Percentiles rank a stretch among this genome's conserved stretches.
Conservation (phyloP, 2,113 vertebrate species). For the Xiphophorus maculatus region DNA sequence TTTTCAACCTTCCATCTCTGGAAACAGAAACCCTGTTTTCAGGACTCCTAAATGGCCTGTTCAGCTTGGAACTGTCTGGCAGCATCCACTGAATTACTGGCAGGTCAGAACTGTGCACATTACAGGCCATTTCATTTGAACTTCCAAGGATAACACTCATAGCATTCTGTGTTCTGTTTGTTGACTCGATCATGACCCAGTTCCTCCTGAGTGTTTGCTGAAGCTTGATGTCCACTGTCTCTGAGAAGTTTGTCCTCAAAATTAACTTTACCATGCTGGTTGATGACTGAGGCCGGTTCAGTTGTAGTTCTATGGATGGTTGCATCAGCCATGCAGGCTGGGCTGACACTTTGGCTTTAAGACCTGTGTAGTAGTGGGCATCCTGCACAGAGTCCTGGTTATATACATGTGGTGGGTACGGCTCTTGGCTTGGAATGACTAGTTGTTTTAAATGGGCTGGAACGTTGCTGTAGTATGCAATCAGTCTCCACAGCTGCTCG, state of each 20-base stretch:
- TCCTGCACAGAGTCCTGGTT: slow-evolving; percentile 83
- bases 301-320: slow-evolving; percentile 80
- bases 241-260: slow-evolving; percentile 70
- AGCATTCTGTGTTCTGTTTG: slow-evolving; percentile 44
- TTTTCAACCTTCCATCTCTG: slow-evolving; percentile 76
- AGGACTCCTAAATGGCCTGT: slow-evolving; percentile 70
- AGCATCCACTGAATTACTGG: slow-evolving; percentile 83
- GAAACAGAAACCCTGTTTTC: slow-evolving; percentile 80
- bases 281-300: slow-evolving; percentile 85
- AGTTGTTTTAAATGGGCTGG: slow-evolving; percentile 85
- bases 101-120: slow-evolving; percentile 81
- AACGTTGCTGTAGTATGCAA: slow-evolving; percentile 91
- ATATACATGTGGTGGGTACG: slow-evolving; percentile 78
- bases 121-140: slow-evolving; percentile 79
- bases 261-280: slow-evolving; percentile 80
- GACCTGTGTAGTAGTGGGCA: slow-evolving; percentile 88
- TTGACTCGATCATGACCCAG: slow-evolving; percentile 88
- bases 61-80: slow-evolving; percentile 82
- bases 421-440: slow-evolving; percentile 65
- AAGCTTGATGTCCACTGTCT: slow-evolving; percentile 65
- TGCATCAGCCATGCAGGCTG: slow-evolving; percentile 89
- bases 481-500: slow-evolving; percentile 88
- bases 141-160: slow-evolving; percentile 78
- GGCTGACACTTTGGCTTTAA: slow-evolving; percentile 81
- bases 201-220: slow-evolving; percentile 50